Base-by-base conservation (phyloP, 2,113 vertebrate genomes). In the Oenanthe melanoleuca region DNA sequence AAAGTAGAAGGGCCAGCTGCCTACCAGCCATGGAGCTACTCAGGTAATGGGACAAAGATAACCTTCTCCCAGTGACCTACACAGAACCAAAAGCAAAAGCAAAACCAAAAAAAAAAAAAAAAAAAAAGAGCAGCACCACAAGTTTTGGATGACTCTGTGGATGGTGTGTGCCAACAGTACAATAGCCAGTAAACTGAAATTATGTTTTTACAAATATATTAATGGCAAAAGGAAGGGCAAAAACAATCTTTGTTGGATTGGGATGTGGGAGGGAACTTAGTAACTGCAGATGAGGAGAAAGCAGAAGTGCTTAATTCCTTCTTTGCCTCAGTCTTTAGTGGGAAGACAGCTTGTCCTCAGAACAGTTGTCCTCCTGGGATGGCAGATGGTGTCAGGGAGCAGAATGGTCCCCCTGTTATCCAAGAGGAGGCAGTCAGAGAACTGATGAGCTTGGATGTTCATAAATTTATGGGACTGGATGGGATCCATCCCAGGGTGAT, bases 261-360 rank as follows among this genome's bases (percentile, higher is more conserved):
- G 40, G 40, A 8, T 53, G 8, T 0, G 1, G 8, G 26, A 53
- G 31, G 23, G 60, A 78, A 22, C 12, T 53, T 23, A 28, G 6
- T 34, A 64, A 23, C 31, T 53, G 37, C 24, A 34, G 60, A 18
- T 44, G 31, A 7, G 23, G 37, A 42, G 24, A 78, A 53, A 38
- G 19, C 2, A 1, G 24, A 44, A 28, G 24, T 44, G 24, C 25
- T 34, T 53, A 29, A 14, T 0, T 1, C 24, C 24, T 53, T 14
- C 31, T 44, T 78, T 63, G 8, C 37, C 47, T 53, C 11, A 42
- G 31, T 34, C 19, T 64, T 79, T 64, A 23, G 25, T 19, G 14
- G 60, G 37, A 79, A 29, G 19, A 28, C 2, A 2, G 14, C 49
- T 53, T 79, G 19, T 44, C 14, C 38, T 34, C 19, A 44, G 31